Percentiles rank a stretch among this genome's conserved stretches.
phyloP scores from a whole-genome alignment of 2,888 invertebrate species.

The Drosophila fulvimacula region DNA sequence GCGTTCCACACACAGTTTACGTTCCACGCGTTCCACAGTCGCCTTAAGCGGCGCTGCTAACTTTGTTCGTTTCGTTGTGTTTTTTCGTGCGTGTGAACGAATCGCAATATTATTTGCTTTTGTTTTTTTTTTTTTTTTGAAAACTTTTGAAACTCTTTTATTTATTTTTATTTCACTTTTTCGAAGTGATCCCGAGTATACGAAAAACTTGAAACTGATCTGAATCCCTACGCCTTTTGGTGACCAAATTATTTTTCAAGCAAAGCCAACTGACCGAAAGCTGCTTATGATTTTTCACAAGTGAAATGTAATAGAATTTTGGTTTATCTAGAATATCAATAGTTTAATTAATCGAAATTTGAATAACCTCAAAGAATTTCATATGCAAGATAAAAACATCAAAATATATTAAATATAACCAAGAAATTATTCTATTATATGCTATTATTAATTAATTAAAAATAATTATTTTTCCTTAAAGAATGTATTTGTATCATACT shows the following conservation, averaged over 20 bases:
- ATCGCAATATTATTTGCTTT: neutral
- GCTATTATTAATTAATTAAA: too few relatives aligned
- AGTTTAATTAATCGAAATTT: neutral
- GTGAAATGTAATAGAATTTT: neutral
- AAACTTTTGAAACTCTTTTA: neutral
- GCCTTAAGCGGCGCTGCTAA: conserved; percentile 26
- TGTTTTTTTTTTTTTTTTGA: neutral
- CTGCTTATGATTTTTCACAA: neutral
- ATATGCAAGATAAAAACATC: neutral
- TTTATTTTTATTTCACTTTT: neutral
- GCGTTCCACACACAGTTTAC: conserved; percentile 4
- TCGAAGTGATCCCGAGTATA: neutral
- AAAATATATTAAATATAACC: neutral
- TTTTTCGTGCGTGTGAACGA: neutral
- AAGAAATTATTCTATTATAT: too few relatives aligned
- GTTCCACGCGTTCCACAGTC: conserved; percentile 28
- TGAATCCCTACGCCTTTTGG: too few relatives aligned
- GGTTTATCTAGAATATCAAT: neutral
- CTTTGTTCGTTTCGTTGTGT: neutral
- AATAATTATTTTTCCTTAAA: too few relatives aligned
- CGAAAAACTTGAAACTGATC: neutral
- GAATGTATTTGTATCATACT: too few relatives aligned
- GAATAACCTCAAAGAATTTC: neutral
- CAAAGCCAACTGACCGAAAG: conserved; percentile 2
- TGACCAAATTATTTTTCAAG: neutral